Evolutionary conservation across 2,888 invertebrate species (phyloP).

Genomic region (Aleiodes alternator): DNA sequence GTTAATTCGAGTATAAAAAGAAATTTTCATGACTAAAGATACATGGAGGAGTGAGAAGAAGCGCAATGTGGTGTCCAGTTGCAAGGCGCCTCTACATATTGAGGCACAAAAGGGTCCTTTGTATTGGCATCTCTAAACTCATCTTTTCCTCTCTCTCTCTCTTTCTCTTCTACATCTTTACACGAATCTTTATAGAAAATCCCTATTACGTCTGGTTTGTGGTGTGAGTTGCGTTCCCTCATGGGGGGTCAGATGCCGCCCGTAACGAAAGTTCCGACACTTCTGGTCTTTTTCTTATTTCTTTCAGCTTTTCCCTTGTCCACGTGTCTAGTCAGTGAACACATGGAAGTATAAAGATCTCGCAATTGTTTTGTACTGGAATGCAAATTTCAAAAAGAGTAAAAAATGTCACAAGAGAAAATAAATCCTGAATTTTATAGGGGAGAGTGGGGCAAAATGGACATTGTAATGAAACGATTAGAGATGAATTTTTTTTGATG

Average conservation of each 20-base stretch:
- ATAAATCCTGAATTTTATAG: too few relatives aligned
- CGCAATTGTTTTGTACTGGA: not conserved
- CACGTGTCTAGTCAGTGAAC: not conserved
- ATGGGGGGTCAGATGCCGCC: slow-evolving; percentile 70
- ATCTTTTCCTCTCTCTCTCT: slow-evolving; percentile 35
- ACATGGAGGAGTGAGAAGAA: slow-evolving; percentile 43
- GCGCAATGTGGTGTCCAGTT: slow-evolving; percentile 72
- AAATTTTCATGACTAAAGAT: not conserved
- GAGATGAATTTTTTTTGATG: too few relatives aligned
- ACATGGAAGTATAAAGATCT: slow-evolving; percentile 11
- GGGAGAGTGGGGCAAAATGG: too few relatives aligned
- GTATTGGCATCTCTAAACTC: slow-evolving; percentile 59
- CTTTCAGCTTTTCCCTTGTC: slow-evolving; percentile 1
- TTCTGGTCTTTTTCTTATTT: slow-evolving; percentile 28
- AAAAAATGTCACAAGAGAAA: too few relatives aligned
- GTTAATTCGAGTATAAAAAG: slow-evolving; percentile 35
- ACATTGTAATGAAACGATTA: too few relatives aligned
- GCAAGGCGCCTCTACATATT: slow-evolving; percentile 62
- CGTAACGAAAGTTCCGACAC: slow-evolving; percentile 57
- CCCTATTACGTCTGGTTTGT: slow-evolving; percentile 50
- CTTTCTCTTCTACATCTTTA: slow-evolving; percentile 49
- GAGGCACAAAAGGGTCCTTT: slow-evolving; percentile 70
- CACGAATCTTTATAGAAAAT: slow-evolving; percentile 65
- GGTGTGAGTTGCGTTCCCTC: slow-evolving; percentile 49
- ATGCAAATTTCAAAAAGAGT: too few relatives aligned